Evolutionary conservation across 1,140 invertebrate genomes (phyloP).

Genomic region (Drosophila pandora): DNA sequence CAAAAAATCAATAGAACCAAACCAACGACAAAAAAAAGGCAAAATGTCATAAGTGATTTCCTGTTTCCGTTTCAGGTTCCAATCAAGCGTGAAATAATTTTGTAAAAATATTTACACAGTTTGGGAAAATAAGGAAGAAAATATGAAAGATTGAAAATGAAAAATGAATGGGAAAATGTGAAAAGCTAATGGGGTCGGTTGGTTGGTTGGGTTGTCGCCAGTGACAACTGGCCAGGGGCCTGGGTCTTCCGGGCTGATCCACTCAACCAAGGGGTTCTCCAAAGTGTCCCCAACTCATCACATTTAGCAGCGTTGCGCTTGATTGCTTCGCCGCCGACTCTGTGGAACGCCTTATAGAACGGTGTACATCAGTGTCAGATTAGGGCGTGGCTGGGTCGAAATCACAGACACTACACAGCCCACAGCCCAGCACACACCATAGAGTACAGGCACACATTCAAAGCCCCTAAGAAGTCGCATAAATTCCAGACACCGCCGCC

Average conservation of each 20-base stretch:
- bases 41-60: conserved; percentile 81
- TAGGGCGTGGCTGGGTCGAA: conserved; percentile 59
- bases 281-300: conserved; percentile 26
- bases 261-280: conserved; percentile 32
- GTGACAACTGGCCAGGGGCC: conserved; percentile 22
- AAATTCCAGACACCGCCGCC: conserved; percentile 71
- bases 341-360: conserved; percentile 26
- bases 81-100: conserved; percentile 78
- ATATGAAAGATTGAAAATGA: conserved; percentile 30
- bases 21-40: conserved; percentile 15
- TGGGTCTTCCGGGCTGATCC: conserved; percentile 15
- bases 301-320: conserved; percentile 45
- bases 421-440: conserved; percentile 6
- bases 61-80: conserved; percentile 63
- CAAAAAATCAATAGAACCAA: conserved; percentile 70
- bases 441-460: conserved; percentile 9
- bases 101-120: conserved; percentile 76
- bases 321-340: conserved; percentile 32
- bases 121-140: conserved; percentile 17
- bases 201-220: conserved; percentile 25
- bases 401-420: conserved; percentile 62
- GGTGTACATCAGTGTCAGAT: conserved; percentile 77
- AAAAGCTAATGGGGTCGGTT: conserved; percentile 59
- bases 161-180: conserved; percentile 48
- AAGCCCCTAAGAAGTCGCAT: conserved; percentile 58